Percentiles rank a stretch among this genome's conserved stretches.
Evolutionary conservation across 2,888 invertebrate species (phyloP).

Genomic region (Netelia inedita): DNA sequence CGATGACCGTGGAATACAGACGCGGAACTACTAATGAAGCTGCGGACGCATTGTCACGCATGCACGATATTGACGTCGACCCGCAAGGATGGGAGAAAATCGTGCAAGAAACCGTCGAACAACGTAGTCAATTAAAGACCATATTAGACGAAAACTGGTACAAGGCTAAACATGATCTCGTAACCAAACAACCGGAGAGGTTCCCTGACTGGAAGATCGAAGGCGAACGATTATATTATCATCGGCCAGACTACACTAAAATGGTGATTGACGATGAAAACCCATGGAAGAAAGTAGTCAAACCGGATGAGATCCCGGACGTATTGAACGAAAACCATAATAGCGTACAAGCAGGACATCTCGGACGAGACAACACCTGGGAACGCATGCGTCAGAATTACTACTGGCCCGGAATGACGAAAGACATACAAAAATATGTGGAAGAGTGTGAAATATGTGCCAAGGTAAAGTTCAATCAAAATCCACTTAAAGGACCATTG

Average conservation of each 20-base stretch:
- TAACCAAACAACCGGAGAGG: no score
- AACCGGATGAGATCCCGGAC: conserved; percentile 6
- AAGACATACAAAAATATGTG: conserved; percentile 49
- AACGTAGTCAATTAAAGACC: no score
- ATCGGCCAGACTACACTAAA: conserved; percentile 16
- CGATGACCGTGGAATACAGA: not conserved
- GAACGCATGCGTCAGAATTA: conserved; percentile 52
- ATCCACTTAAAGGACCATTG: conserved; percentile 16
- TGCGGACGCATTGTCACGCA: conserved; percentile 52
- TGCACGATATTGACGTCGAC: no score
- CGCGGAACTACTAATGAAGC: conserved; percentile 43
- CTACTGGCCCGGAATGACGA: conserved; percentile 53
- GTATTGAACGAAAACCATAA: conserved; percentile 51
- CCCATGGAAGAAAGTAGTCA: conserved; percentile 53
- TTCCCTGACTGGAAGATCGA: conserved; percentile 60
- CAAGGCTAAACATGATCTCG: no score
- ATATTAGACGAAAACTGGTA: no score
- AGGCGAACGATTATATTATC: conserved; percentile 20
- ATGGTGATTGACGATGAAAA: conserved; percentile 41
- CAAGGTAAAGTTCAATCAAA: conserved; percentile 56
- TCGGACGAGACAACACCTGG: conserved; percentile 55
- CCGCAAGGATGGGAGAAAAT: no score
- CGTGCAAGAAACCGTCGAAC: not conserved
- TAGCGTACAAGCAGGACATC: conserved; percentile 43
- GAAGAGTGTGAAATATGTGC: conserved; percentile 51